These are phyloP conservation scores for Colletes latitarsis DNA, from an alignment of 1,140 invertebrate genomes.

Conservation along the genomic window DNA sequence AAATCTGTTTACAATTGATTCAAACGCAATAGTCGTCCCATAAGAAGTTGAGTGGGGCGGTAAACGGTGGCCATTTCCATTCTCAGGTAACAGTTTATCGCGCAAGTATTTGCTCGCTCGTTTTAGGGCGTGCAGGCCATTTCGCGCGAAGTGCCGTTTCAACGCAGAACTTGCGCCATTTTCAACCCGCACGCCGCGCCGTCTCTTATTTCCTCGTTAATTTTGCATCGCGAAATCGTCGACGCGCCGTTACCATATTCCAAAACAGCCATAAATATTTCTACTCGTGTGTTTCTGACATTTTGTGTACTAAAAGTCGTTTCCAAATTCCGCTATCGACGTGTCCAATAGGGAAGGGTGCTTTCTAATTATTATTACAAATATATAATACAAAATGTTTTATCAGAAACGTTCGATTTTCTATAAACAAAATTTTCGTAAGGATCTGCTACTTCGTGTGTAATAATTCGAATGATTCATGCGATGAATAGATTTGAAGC, in stretches of 20 bases:
- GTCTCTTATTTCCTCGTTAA: constrained; percentile 58
- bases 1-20: constrained; percentile 55
- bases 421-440: too few species aligned
- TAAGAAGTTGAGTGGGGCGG: constrained; percentile 33
- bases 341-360: too few species aligned
- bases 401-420: too few species aligned
- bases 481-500: too few species aligned
- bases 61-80: constrained; percentile 64
- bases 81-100: constrained; percentile 60
- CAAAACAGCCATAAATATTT: constrained; percentile 17
- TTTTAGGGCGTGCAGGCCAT: constrained; percentile 50
- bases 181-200: constrained; percentile 48
- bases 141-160: constrained; percentile 50
- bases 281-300: background rate
- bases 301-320: constrained; percentile 6
- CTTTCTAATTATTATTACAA: too few species aligned
- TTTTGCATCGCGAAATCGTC: constrained; percentile 46
- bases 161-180: constrained; percentile 41
- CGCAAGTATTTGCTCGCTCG: constrained; percentile 50
- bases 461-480: too few species aligned
- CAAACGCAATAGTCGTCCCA: constrained; percentile 17
- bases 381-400: too few species aligned
- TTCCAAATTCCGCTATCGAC: background rate
- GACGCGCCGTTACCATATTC: constrained; percentile 8
- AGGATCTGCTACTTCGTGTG: too few species aligned